Base-by-base conservation (phyloP, 1,140 invertebrate genomes). In the Chymomyza costata region DNA sequence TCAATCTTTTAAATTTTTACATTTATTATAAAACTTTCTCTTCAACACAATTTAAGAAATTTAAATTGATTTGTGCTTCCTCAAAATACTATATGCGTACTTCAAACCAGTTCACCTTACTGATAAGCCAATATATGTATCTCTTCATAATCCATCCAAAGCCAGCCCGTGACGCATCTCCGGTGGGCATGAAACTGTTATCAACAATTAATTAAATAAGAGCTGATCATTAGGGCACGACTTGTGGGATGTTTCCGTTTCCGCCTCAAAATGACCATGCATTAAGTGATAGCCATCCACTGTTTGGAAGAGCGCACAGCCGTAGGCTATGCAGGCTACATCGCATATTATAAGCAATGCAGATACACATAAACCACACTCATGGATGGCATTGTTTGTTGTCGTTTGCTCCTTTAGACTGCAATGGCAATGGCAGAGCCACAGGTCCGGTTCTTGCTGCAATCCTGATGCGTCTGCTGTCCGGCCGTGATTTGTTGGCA, bases 181-280 rank as follows among this genome's bases (percentile, higher is more conserved):
- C 52, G 39, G 31, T 51, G 45, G 31, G 41, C 46, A 60, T 60
- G 47, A 62, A 60, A 56, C 66, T 61, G 73, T 80, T 78, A 80
- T 80, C 73, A 80, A 73, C 73, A 80, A 80, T 80, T 80, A 80
- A 80, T 80, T 80, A 65, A 80, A 73, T 80, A 71, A 68, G 58
- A 68, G 68, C 59, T 40, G 52, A 80, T 80, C 73, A 80, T 80
- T 80, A 80, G 73, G 59, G 43, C 74, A 80, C 67, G 73, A 80
- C 81, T 80, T 80, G 73, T 73, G 73, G 64, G 67, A 59, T 55
- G 56, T 68, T 68, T 80, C 73, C 67, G 67, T 43, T 73, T 73
- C 67, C 59, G 73, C 64, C 40, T 39, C 37, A 37, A 52, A 51
- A 53, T 31, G 44, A 19, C 34, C 54, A 21, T 51, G 54, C 58